Evolutionary conservation across 1,140 invertebrate species (phyloP).

Genomic region (roundworm (Caenorhabditis elegans)): DNA sequence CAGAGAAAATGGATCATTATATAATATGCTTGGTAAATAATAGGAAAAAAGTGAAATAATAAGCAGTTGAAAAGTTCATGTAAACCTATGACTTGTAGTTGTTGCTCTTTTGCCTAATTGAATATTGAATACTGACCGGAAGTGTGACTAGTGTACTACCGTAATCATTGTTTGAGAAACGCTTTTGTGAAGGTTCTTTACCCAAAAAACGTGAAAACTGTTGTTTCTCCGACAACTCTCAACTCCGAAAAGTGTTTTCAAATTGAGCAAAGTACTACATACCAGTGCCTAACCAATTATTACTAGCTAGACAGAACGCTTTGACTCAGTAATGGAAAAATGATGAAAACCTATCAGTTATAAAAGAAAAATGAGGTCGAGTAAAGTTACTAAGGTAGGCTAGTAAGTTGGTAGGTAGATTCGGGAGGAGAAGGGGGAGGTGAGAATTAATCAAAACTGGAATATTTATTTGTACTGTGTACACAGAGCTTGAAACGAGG

Average conservation of each 20-base stretch:
- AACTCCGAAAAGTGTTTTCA: background rate
- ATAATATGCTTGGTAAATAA: slow-evolving; percentile 2
- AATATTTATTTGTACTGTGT: slow-evolving; percentile 27
- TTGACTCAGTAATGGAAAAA: background rate
- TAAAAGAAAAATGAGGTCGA: background rate
- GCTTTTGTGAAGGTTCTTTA: background rate
- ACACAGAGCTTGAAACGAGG: slow-evolving; percentile 25
- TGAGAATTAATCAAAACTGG: slow-evolving; percentile 33
- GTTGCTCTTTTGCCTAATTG: background rate
- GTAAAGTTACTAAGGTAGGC: background rate
- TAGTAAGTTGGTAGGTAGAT: background rate
- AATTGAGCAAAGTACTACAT: background rate
- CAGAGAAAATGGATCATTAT: background rate
- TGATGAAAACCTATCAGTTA: background rate
- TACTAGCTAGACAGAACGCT: too few relatives aligned
- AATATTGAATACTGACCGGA: slow-evolving; percentile 3
- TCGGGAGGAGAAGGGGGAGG: background rate
- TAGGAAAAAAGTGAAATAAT: background rate
- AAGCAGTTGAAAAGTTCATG: background rate
- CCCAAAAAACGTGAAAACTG: slow-evolving; percentile 11
- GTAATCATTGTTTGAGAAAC: background rate
- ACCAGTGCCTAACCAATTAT: too few relatives aligned
- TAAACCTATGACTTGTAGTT: background rate
- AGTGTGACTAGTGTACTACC: background rate
- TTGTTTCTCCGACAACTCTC: too few relatives aligned